Conservation (phyloP, 2,113 vertebrate genomes). For the Corvus cornix region DNA sequence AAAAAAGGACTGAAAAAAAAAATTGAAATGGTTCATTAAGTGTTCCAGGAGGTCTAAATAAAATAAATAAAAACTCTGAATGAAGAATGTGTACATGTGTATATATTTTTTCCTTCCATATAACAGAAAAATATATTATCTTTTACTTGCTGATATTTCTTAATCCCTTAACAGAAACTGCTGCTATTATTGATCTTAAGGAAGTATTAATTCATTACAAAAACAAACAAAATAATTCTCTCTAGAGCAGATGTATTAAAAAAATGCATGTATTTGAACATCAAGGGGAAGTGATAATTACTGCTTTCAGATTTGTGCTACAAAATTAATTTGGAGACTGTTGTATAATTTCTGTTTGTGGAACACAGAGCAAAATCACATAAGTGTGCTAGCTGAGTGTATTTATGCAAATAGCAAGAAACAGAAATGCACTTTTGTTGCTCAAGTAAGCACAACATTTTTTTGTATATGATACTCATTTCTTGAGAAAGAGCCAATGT, state of each 20-base stretch:
- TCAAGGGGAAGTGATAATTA: background rate
- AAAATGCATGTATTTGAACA: background rate
- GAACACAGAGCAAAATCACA: background rate
- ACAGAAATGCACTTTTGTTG: background rate
- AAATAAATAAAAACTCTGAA: background rate
- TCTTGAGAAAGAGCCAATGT: background rate
- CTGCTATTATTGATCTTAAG: background rate
- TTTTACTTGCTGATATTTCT: background rate
- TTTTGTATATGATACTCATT: fast-evolving
- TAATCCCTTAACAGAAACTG: background rate
- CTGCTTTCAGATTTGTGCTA: background rate
- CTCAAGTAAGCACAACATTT: background rate
- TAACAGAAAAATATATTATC: background rate
- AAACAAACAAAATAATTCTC: background rate
- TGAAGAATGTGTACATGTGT: background rate
- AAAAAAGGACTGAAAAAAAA: background rate
- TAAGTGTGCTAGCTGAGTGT: background rate
- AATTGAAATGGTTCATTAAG: background rate
- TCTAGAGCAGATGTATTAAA: background rate
- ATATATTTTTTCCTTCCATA: background rate
- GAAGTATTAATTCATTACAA: background rate
- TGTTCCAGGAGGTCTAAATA: background rate
- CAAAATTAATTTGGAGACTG: background rate
- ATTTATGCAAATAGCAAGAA: background rate
- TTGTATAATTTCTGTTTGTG: background rate